These are phyloP conservation scores for Etheostoma perlongum DNA, from an alignment of 2,797 vertebrate species.

Conservation along the genomic window DNA sequence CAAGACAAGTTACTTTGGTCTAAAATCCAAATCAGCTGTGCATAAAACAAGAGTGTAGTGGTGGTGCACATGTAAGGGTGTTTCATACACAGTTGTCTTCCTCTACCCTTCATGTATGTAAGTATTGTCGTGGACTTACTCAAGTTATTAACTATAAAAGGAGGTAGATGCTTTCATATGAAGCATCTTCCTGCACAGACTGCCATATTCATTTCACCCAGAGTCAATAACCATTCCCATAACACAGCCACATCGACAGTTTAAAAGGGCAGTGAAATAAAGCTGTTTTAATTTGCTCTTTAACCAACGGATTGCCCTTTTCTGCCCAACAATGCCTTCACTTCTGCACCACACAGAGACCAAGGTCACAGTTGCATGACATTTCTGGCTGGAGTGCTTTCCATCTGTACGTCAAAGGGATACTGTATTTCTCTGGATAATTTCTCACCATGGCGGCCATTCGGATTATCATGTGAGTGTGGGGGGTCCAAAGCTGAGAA, in stretches of 20 bases:
- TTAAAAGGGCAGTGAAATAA: slow-evolving; percentile 38
- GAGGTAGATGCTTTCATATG: neutral
- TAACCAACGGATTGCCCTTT: slow-evolving; percentile 32
- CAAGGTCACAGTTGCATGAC: slow-evolving; percentile 52
- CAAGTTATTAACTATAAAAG: neutral
- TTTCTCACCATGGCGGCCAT: slow-evolving; percentile 52
- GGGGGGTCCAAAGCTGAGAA: slow-evolving; percentile 41
- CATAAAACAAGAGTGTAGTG: neutral
- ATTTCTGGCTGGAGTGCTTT: slow-evolving; percentile 34
- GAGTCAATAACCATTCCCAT: slow-evolving; percentile 8
- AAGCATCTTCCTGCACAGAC: neutral
- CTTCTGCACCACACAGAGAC: slow-evolving; percentile 24
- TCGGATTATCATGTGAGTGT: slow-evolving; percentile 48
- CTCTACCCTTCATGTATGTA: neutral
- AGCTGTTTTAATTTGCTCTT: slow-evolving; percentile 35
- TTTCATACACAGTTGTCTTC: neutral
- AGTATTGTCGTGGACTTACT: neutral
- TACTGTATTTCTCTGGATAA: slow-evolving; percentile 58
- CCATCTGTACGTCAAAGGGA: slow-evolving; percentile 56
- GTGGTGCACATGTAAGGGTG: neutral
- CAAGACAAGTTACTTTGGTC: neutral
- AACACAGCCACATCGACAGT: slow-evolving; percentile 1
- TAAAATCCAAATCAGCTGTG: slow-evolving; percentile 2
- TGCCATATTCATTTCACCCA: slow-evolving; percentile 5
- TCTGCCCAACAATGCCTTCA: slow-evolving; percentile 16